Percentiles rank a stretch among this genome's conserved stretches.
These are phyloP conservation scores for Caenorhabditis sp. DNA, from an alignment of 2,888 invertebrate species.

Conservation along the genomic window DNA sequence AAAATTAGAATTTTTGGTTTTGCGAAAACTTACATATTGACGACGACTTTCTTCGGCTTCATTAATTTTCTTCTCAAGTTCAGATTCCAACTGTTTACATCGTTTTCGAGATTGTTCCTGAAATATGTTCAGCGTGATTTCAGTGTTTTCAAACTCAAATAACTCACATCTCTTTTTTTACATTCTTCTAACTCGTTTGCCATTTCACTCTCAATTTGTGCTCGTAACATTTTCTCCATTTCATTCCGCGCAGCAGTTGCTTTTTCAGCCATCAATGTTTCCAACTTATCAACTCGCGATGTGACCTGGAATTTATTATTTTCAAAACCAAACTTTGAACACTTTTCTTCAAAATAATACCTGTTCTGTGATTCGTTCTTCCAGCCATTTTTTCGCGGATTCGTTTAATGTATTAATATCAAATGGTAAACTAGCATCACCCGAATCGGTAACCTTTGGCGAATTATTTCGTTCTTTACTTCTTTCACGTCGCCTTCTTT, in stretches of 20 bases:
- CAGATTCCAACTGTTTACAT: constrained; percentile 57
- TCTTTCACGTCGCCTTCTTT: constrained; percentile 27
- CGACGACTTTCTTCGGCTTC: constrained; percentile 60
- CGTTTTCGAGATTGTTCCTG: constrained; percentile 62
- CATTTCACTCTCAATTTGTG: constrained; percentile 66
- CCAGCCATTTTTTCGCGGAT: constrained; percentile 57
- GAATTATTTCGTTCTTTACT: constrained; percentile 30
- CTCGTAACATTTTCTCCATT: constrained; percentile 61
- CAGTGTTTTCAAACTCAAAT: background rate
- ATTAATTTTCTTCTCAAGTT: constrained; percentile 54
- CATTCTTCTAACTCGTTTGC: constrained; percentile 71
- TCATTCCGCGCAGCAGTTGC: constrained; percentile 50
- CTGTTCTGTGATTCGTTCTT: constrained; percentile 60
- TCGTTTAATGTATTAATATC: constrained; percentile 54
- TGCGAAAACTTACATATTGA: constrained; percentile 59
- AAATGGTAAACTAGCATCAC: constrained; percentile 31
- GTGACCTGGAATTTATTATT: constrained; percentile 33
- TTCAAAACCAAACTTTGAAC: background rate
- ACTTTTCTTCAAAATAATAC: constrained; percentile 29
- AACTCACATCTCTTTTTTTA: constrained; percentile 67
- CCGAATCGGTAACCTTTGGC: constrained; percentile 17
- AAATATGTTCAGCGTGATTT: constrained; percentile 1
- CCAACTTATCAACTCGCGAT: constrained; percentile 48
- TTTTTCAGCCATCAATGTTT: constrained; percentile 52
- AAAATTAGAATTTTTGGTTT: too few species aligned